Evolutionary conservation across 2,888 invertebrate genomes (phyloP), one percentile per base, ranked within the genome.

Genomic region (Cremastobaeus sp.): DNA sequence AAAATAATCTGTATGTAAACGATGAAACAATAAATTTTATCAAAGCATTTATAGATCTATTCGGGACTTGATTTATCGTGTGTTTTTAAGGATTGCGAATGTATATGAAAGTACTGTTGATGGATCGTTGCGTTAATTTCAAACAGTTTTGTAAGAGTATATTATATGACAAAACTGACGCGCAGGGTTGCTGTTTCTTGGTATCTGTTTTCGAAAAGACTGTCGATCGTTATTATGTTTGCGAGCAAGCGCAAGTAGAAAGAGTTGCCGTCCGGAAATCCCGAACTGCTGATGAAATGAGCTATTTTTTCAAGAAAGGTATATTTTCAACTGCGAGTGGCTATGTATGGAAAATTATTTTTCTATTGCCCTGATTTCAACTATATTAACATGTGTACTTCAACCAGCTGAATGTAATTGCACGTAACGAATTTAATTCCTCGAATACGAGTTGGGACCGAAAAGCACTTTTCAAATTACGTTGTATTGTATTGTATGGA

Each of bases 191-290:
- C 68, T 52, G 25, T 48, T 43, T 37, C 43, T 59, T 35, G 20
- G 41, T 8, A 18, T 50, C 32, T 43, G 34, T 17, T 68, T 59
- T 43, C 48, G 15, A 14, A 21, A 47, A 65, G 30, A 37, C 41
- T 62, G 60, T 28, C 12, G 21, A 45, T 62, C 15, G 52, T 50
- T 62, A 39, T 28, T 21, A n/a, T 48, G 32, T 32, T 59, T 28
- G 9, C 9, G 37, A 50, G 20, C 20, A 20, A 64, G 35, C 14
- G 28, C 8, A 35, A 64, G 50, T 50, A 59, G 35, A 59, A 50
- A 57, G 68, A 68, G 57, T 55, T 57, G 59, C 68, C 68, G 68
- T 68, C 68, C 68, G 68, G 68, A 68, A 28, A 55, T 48, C 55
- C 66, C 66, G 66, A 66, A 66, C 66, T 57, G 66, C 66, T 66